Evolutionary conservation across 1,140 invertebrate species (phyloP).

Genomic region (Coptotermes formosanus): DNA sequence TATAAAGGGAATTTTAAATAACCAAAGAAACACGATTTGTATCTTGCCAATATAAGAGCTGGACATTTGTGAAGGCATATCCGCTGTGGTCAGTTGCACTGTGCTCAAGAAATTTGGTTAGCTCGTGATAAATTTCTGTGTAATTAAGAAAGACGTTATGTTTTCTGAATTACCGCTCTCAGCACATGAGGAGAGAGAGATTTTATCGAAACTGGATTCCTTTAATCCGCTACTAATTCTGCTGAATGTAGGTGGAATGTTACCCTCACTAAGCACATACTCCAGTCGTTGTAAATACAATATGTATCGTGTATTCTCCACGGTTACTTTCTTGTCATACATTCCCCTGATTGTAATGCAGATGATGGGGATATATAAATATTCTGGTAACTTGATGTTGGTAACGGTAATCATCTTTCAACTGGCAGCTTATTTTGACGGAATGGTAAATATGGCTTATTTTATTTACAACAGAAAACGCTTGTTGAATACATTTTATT

Average conservation of each 20-base stretch:
- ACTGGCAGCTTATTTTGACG: neutral
- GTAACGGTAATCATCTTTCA: neutral
- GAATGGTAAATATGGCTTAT: neutral
- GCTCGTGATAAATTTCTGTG: no score
- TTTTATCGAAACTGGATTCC: neutral
- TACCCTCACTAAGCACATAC: neutral
- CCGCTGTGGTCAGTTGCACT: no score
- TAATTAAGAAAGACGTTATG: no score
- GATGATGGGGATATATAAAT: neutral
- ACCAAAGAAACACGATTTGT: no score
- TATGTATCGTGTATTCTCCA: neutral
- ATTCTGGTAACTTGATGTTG: neutral
- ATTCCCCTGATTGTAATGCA: neutral
- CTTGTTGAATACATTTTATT: neutral
- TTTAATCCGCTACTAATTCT: slow-evolving; percentile 5
- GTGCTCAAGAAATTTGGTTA: no score
- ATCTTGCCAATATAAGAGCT: no score
- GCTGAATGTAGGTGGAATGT: neutral
- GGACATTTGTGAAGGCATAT: no score
- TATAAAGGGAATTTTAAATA: no score
- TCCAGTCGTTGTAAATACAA: neutral
- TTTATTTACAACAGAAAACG: neutral
- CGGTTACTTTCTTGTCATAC: neutral
- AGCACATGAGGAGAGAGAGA: neutral
- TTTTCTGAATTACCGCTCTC: no score